These are phyloP conservation scores for Scalopus aquaticus DNA, from an alignment of 2,113 vertebrate species.

Conservation along the genomic window DNA sequence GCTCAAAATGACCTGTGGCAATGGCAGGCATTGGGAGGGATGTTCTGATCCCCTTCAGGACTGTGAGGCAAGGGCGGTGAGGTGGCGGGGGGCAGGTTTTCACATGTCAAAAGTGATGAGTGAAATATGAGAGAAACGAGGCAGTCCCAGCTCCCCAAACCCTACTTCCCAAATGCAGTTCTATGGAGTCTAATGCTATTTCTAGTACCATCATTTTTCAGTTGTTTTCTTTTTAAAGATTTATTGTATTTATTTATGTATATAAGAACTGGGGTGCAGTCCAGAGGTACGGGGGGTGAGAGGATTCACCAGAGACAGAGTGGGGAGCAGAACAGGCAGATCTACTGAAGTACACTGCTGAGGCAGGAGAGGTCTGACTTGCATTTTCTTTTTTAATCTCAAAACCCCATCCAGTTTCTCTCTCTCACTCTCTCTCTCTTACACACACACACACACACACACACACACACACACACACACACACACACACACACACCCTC, in stretches of 20 bases:
- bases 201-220: not conserved
- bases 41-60: not conserved
- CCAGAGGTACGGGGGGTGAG: no score
- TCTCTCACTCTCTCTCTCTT: not conserved
- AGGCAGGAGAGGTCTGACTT: no score
- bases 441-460: not conserved
- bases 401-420: not conserved
- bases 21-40: not conserved
- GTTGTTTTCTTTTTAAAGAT: not conserved
- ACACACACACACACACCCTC: not conserved
- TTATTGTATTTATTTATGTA: not conserved
- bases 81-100: rapidly evolving
- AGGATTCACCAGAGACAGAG: no score
- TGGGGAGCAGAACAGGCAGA: no score
- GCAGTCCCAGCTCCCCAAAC: not conserved
- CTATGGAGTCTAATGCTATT: rapidly evolving
- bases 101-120: not conserved
- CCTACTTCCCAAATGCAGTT: not conserved
- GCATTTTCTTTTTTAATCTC: not conserved
- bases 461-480: not conserved
- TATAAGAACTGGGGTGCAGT: no score
- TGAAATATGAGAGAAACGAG: not conserved
- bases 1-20: not conserved
- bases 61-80: not conserved
- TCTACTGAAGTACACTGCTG: no score